Evolutionary conservation across 2,113 vertebrate species (phyloP), one percentile per base, ranked within the genome.

Genomic region (Climacteris rufus): DNA sequence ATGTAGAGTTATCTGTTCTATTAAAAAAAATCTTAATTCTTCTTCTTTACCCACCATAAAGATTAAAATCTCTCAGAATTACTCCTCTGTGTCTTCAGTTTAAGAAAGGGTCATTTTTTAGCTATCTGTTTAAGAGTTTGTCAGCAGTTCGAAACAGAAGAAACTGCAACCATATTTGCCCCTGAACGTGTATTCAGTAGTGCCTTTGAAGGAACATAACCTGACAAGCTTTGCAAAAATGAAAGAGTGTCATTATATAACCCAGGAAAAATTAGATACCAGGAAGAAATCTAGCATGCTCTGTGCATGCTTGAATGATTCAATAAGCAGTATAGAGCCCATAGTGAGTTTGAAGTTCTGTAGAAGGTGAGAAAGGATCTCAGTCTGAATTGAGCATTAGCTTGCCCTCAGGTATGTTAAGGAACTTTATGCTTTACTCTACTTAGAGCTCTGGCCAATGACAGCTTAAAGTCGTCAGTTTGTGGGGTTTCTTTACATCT

Each of bases 341-440:
- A 92, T 95, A 93, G 83, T 83, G 59, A 80, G 54, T 93, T 57
- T 90, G 56, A 83, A 89, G 59, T 74, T 89, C 60, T 74, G 23
- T 15, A 59, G 70, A 93, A 87, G 63, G 68, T 92, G 82, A 92
- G 68, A 88, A 96, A 74, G 28, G 42, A 90, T 83, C 76, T 88
- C 50, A 19, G 39, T 90, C 42, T 88, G 82, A 89, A 71, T 50
- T 2, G 1, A 83, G 23, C 63, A 50, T 80, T 63, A 90, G 47
- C 35, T 90, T 94, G 83, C 63, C n/a, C 33, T 69, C 69, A 40
- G 94, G 50, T 50, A 27, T 77, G 30, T 86, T 83, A 61, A 80
- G 39, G 37, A 90, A 80, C 77, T 90, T 56, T 80, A 56, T 89
- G n/a, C 50, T 72, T 80, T 18, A 11, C 17, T 87, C 19, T 77